Percentiles rank a stretch among this genome's conserved stretches.
Evolutionary conservation across 2,113 vertebrate genomes (phyloP).

Genomic region (Dasyprocta punctata): DNA sequence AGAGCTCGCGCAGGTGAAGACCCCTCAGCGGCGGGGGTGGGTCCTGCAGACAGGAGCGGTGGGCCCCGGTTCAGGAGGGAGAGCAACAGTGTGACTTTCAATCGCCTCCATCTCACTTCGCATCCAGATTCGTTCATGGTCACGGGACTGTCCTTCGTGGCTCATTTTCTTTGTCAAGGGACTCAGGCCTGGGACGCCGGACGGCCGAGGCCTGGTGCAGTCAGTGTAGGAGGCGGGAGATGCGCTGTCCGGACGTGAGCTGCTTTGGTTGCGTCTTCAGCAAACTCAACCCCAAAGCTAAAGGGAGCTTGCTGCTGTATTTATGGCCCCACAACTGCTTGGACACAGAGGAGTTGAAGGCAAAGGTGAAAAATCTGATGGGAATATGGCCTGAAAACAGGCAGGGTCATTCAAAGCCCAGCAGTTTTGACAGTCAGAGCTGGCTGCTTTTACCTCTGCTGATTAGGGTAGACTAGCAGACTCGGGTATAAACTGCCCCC

Average conservation of each 20-base stretch:
- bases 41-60: neutral
- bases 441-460: neutral
- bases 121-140: neutral
- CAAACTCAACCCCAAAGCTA: neutral
- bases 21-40: accelerated
- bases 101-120: neutral
- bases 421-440: neutral
- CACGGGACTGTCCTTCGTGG: neutral
- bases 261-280: neutral
- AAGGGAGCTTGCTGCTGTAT: neutral
- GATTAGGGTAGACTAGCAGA: neutral
- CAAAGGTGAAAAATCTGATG: neutral
- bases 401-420: neutral
- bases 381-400: neutral
- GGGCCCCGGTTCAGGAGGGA: neutral
- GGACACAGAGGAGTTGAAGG: neutral
- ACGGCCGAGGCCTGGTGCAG: neutral
- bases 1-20: slow-evolving; percentile 6
- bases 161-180: neutral
- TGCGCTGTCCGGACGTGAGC: neutral
- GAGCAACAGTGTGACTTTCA: neutral
- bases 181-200: neutral
- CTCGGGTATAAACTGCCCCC: slow-evolving; percentile 65
- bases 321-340: neutral
- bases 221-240: neutral